Evolutionary conservation across 2,888 invertebrate genomes (phyloP), one percentile per base, ranked within the genome.

Genomic region (Macrophya annulata): DNA sequence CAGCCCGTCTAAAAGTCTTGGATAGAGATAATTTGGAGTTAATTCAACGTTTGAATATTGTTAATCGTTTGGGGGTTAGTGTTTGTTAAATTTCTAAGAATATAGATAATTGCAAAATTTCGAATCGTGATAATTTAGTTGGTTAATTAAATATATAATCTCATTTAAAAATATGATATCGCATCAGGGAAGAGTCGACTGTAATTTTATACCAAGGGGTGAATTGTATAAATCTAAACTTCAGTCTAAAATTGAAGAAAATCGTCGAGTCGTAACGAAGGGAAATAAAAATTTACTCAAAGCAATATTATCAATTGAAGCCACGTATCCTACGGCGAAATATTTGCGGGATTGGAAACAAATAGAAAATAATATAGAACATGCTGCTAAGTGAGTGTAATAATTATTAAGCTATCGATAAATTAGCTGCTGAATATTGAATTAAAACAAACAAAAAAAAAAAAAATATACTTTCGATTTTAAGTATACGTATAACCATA

Each of bases 1-100:
- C 91, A 1, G 90, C 92, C n/a, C 92, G 95, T 74, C 90, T 95
- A 31, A 86, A 86, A 79, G 71, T 90, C 72, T 92, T 94, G 84
- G 95, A 96, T 89, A 94, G 91, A 89, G 94, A 95, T 72, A 96
- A 96, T 90, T 95, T 95, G 88, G 93, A 95, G 17, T 90, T 96
- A 10, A 89, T 96, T 10, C 95, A 95, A 89, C 94, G 93, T 85
- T 95, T 96, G 85, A 96, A 96, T 88, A 88, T 93, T 31, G 95
- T 96, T 87, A 95, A 95, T 89, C 94, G 95, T 88, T 94, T 94
- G 48, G 95, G 95, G 88, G 96, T 96, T 89, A 91, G 93, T 89
- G 71, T 85, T 83, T 84, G 85, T 31, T 37, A 12, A 12, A 10
- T 77, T 79, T 65, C 65, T 6, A 81, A 68, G 6, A 17, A 12